These are phyloP conservation scores for Zaprionus kolodkinae DNA, from an alignment of 1,140 invertebrate species.

Conservation along the genomic window DNA sequence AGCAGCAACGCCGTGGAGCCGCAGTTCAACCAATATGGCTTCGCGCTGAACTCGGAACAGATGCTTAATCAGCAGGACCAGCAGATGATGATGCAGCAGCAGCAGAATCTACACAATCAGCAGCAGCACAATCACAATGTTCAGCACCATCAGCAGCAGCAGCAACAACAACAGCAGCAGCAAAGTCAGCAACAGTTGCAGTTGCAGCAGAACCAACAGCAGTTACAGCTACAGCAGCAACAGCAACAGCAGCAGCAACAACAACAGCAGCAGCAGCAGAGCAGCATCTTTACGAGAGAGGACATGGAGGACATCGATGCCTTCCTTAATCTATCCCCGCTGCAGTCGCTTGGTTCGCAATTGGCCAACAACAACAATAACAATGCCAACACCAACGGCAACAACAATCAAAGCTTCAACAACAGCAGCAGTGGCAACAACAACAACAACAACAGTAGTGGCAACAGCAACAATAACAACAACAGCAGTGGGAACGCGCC, in stretches of 20 bases:
- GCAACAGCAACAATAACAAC: slow-evolving; percentile 53
- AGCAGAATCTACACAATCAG: slow-evolving; percentile 71
- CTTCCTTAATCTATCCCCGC: slow-evolving; percentile 73
- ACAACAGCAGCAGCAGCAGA: slow-evolving; percentile 44
- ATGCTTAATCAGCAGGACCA: slow-evolving; percentile 74
- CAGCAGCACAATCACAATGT: slow-evolving; percentile 63
- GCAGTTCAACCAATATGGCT: slow-evolving; percentile 81
- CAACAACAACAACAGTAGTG: slow-evolving; percentile 46
- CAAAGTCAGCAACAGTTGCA: slow-evolving; percentile 45
- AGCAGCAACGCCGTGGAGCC: slow-evolving; percentile 72
- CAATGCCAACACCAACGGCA: slow-evolving; percentile 30
- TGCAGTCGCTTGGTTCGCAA: slow-evolving; percentile 63
- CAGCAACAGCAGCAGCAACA: slow-evolving; percentile 46
- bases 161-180: slow-evolving; percentile 21
- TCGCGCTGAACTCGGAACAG: slow-evolving; percentile 72
- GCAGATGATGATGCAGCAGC: slow-evolving; percentile 79
- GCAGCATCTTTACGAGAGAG: slow-evolving; percentile 62
- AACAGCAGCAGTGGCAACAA: slow-evolving; percentile 32
- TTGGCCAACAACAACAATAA: slow-evolving; percentile 34
- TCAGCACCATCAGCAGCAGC: slow-evolving; percentile 54
- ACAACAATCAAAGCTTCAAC: slow-evolving; percentile 36
- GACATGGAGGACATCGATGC: slow-evolving; percentile 76
- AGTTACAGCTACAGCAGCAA: slow-evolving; percentile 18
- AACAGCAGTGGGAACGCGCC: slow-evolving; percentile 54
- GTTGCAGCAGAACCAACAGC: slow-evolving; percentile 38